Conservation (phyloP, 2,888 invertebrate genomes). For the Athalia cordata region DNA sequence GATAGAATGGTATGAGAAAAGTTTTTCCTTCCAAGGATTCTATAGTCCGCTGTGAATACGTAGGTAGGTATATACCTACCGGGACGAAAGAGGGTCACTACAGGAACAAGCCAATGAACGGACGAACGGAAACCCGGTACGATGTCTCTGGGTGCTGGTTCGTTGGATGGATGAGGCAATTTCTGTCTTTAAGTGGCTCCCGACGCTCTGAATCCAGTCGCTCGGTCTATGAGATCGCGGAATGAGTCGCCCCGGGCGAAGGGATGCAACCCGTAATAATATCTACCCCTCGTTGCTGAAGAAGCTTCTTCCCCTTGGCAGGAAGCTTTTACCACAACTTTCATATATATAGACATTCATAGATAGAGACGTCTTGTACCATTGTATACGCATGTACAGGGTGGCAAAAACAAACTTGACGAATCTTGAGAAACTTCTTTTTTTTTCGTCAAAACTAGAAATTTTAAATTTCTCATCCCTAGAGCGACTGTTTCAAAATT, state of each 20-base stretch:
- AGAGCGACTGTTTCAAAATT: too few species aligned
- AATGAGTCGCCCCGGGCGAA: slow-evolving; percentile 32
- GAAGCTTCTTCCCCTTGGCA: slow-evolving; percentile 7
- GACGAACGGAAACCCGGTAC: slow-evolving; percentile 34
- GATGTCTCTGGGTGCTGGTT: slow-evolving; percentile 8
- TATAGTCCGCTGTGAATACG: not conserved
- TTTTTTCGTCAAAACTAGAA: too few species aligned
- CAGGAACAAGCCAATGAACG: slow-evolving; percentile 20
- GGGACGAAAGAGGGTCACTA: slow-evolving; percentile 5
- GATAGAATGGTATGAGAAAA: not conserved
- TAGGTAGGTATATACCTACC: not conserved
- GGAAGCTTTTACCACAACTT: slow-evolving; percentile 41
- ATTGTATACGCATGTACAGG: not conserved
- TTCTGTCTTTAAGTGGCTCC: slow-evolving; percentile 57
- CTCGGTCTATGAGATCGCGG: slow-evolving; percentile 35
- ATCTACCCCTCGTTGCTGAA: slow-evolving; percentile 29
- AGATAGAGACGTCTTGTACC: too few species aligned
- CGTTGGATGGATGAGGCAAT: slow-evolving; percentile 49
- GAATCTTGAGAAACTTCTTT: too few species aligned
- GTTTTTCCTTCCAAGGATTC: slow-evolving; percentile 8
- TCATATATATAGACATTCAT: not conserved
- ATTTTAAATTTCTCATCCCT: too few species aligned
- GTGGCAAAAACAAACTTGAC: too few species aligned
- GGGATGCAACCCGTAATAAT: slow-evolving; percentile 36
- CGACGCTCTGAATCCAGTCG: slow-evolving; percentile 43